phyloP scores from a whole-genome alignment of 2,888 invertebrate species.

The Mythimna loreyi region DNA sequence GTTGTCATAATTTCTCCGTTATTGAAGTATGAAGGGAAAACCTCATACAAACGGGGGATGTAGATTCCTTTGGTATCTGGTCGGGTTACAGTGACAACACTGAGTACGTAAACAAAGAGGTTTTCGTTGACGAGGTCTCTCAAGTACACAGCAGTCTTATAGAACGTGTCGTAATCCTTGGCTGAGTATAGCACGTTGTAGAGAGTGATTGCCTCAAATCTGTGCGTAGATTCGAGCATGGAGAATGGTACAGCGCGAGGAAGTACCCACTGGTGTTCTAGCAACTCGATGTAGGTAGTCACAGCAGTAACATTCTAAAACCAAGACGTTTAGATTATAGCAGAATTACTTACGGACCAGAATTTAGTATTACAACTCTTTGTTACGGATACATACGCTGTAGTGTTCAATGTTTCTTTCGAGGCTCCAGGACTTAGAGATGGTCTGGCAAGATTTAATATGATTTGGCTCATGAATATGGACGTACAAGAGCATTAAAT shows the following conservation, averaged over 20 bases:
- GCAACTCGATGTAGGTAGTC: slow-evolving; percentile 89
- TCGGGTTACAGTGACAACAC: slow-evolving; percentile 92
- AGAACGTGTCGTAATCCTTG: slow-evolving; percentile 93
- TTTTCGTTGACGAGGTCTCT: slow-evolving; percentile 93
- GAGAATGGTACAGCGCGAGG: slow-evolving; percentile 92
- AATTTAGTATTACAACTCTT: background rate
- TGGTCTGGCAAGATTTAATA: slow-evolving; percentile 85
- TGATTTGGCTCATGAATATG: slow-evolving; percentile 91
- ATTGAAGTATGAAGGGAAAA: slow-evolving; percentile 93
- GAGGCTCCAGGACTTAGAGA: slow-evolving; percentile 88
- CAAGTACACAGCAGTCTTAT: slow-evolving; percentile 93
- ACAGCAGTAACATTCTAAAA: slow-evolving; percentile 90
- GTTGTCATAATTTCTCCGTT: slow-evolving; percentile 92
- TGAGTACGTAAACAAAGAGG: slow-evolving; percentile 92
- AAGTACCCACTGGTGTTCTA: slow-evolving; percentile 88
- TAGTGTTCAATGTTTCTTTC: slow-evolving; percentile 88
- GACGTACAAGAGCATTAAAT: slow-evolving; percentile 83
- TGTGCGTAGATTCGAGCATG: slow-evolving; percentile 88
- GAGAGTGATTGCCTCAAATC: slow-evolving; percentile 92
- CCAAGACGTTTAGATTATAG: background rate
- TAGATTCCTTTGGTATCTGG: slow-evolving; percentile 92
- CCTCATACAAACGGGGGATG: slow-evolving; percentile 93
- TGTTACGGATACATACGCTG: slow-evolving; percentile 71
- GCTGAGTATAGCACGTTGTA: slow-evolving; percentile 93
- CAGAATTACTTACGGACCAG: background rate